Conservation (phyloP, 2,888 invertebrate species). For the Tetropium fuscum region DNA sequence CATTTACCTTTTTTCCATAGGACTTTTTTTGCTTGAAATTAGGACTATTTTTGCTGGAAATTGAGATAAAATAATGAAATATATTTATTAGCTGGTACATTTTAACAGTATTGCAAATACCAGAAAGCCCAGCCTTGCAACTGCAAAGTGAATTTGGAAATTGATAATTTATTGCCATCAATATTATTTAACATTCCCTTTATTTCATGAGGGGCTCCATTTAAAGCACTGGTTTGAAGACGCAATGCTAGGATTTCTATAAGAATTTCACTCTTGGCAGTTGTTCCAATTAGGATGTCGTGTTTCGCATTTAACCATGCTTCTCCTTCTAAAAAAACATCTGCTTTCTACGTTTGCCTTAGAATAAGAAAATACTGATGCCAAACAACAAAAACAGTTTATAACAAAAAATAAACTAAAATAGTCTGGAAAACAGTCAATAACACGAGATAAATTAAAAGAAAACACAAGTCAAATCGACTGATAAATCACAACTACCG, state of each 20-base stretch:
- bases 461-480: no score
- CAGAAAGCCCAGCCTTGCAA: no score
- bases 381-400: neutral
- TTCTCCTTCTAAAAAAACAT: conserved; percentile 1
- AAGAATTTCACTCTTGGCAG: neutral
- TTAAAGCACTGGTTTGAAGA: conserved; percentile 1
- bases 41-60: no score
- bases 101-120: no score
- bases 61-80: no score
- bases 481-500: no score
- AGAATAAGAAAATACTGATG: conserved; percentile 8
- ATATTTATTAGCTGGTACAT: no score
- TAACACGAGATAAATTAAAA: neutral
- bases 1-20: no score
- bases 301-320: neutral
- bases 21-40: no score
- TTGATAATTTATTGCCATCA: no score
- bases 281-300: neutral
- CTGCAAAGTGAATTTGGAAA: no score
- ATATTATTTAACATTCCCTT: neutral
- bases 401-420: conserved; percentile 1
- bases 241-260: neutral
- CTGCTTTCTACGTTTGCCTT: conserved; percentile 9
- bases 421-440: conserved; percentile 6
- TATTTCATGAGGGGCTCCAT: neutral